These are phyloP conservation scores for Tragulus kanchil DNA, from an alignment of 2,113 vertebrate species.

Conservation along the genomic window DNA sequence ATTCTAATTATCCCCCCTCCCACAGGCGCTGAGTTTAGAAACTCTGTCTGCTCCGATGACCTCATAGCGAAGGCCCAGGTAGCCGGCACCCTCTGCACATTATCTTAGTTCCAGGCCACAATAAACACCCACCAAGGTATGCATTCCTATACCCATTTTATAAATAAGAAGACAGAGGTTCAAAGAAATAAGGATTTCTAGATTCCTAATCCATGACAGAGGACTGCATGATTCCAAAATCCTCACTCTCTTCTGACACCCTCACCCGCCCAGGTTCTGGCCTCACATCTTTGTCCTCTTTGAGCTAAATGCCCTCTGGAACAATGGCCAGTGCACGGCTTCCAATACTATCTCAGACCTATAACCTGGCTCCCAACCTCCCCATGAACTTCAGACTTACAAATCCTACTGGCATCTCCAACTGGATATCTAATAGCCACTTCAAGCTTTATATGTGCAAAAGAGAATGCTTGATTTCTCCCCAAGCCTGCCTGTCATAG, in stretches of 20 bases:
- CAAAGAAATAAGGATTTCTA: background rate
- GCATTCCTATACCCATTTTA: background rate
- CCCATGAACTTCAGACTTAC: background rate
- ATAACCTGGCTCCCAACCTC: background rate
- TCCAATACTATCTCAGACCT: background rate
- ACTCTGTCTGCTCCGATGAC: fast-evolving
- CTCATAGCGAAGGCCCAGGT: background rate
- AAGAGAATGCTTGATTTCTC: background rate
- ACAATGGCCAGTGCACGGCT: background rate
- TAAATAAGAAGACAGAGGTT: background rate
- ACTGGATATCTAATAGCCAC: background rate
- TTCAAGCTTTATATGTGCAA: background rate
- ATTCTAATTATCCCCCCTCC: background rate
- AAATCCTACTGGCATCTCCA: background rate
- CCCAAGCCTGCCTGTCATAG: background rate
- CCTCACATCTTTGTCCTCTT: background rate
- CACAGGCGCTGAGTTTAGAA: background rate
- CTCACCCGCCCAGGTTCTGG: background rate
- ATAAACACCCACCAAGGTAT: background rate
- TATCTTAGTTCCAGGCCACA: background rate
- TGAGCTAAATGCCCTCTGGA: background rate
- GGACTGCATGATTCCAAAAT: background rate
- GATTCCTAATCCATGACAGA: background rate
- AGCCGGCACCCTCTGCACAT: background rate
- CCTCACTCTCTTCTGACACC: background rate